phyloP scores from a whole-genome alignment of 2,113 vertebrate genomes.

The Aplodontia rufa region DNA sequence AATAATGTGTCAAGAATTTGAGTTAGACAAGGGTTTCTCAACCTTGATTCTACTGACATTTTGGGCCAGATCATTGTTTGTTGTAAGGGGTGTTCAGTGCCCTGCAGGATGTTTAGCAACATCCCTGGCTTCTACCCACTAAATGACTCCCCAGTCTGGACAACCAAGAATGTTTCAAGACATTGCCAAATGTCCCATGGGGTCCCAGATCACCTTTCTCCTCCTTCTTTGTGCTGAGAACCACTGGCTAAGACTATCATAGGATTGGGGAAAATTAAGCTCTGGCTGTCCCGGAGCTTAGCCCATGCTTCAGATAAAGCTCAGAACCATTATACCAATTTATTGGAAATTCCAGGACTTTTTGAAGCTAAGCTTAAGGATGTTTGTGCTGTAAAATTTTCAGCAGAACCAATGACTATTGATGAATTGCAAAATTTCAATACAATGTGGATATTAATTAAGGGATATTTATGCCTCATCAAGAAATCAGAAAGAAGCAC shows the following conservation, averaged over 20 bases:
- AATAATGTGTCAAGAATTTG: slow-evolving; percentile 7
- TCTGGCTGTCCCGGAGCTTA: not conserved
- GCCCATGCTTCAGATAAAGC: not conserved
- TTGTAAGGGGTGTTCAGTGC: not conserved
- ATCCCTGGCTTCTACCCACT: not conserved
- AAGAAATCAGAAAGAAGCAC: not conserved
- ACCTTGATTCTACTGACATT: not conserved
- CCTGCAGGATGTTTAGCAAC: not conserved
- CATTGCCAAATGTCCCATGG: slow-evolving; percentile 42
- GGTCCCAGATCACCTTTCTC: not conserved
- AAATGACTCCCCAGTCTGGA: not conserved
- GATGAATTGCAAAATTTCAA: not conserved
- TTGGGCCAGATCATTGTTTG: not conserved
- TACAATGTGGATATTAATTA: not conserved
- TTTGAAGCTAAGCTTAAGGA: not conserved
- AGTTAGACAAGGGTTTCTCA: not conserved
- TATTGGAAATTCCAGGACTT: not conserved
- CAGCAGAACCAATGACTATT: not conserved
- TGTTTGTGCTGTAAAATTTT: not conserved
- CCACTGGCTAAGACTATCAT: not conserved
- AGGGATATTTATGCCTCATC: not conserved
- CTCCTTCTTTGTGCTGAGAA: not conserved
- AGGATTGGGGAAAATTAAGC: not conserved
- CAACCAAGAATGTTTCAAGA: slow-evolving; percentile 8
- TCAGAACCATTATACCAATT: not conserved